Evolutionary conservation across 1,140 invertebrate genomes (phyloP), one percentile per base, ranked within the genome.

Genomic region (Cotesia vestalis): DNA sequence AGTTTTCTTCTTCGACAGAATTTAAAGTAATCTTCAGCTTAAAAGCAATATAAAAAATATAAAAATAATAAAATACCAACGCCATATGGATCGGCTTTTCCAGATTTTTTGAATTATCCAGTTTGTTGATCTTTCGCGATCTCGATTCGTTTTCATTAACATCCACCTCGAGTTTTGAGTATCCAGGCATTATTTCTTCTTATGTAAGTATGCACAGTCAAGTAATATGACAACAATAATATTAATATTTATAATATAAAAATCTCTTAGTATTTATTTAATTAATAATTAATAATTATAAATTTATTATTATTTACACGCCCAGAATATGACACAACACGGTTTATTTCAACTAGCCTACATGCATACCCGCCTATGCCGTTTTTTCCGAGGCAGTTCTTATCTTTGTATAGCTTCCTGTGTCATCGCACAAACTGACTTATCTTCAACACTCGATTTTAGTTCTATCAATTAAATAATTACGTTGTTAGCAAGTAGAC

Each of bases 31-130:
- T 4, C 5, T 17, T 12, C 3, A n/a, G 5, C 11, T 57, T 57
- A 6, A 9, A 38, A 51, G 27, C 27, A 60, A 6, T 2, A 69
- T 46, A 52, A 38, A 46, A 59, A 55, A 14, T 17, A 46, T 46
- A 61, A 11, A 20, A 40, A 59, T 36, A 57, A 6, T 12, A 55
- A 11, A 46, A 62, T 70, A 70, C 68, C 60, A 70, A 70, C 68
- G 27, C 57, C 68, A 61, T 62, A 70, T 61, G 68, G 46, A 62
- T 70, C 11, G 68, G 12, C 46, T 70, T 36, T 38, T 51, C 68
- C 8, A 61, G 35, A 35, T 34, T 62, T 46, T 61, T 27, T 20
- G 11, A 36, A 55, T 61, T 34, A 70, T 70, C 60, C 17, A 8
- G 9, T 17, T 61, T 61, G 38, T 70, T 70, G 11, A n/a, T 61